These are phyloP conservation scores for Heterodera carotae DNA, from an alignment of 1,140 invertebrate species.

Conservation along the genomic window DNA sequence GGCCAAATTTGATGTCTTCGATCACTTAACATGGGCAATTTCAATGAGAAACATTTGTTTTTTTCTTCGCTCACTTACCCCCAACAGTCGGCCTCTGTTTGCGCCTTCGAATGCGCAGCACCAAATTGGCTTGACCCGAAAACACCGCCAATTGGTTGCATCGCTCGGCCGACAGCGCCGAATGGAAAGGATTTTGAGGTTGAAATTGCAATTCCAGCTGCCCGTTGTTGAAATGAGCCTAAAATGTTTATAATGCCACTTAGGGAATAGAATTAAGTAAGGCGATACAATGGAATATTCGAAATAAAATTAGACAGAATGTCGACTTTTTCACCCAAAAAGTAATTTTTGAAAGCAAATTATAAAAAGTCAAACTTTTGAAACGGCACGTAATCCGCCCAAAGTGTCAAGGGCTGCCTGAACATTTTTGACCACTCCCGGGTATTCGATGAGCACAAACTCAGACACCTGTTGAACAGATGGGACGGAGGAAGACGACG, in stretches of 20 bases:
- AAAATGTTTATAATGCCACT: slow-evolving; percentile 40
- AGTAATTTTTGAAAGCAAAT: too few relatives aligned
- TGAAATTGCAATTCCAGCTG: slow-evolving; percentile 53
- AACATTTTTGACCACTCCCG: slow-evolving; percentile 55
- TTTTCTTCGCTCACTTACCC: background rate
- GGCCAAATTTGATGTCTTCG: slow-evolving; percentile 41
- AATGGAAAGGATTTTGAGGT: slow-evolving; percentile 57
- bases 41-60: background rate
- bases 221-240: slow-evolving; percentile 46
- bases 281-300: too few relatives aligned
- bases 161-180: slow-evolving; percentile 48
- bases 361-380: slow-evolving; percentile 38
- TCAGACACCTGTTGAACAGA: slow-evolving; percentile 16
- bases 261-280: too few relatives aligned
- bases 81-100: slow-evolving; percentile 15
- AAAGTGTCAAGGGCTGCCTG: slow-evolving; percentile 57
- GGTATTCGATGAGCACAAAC: slow-evolving; percentile 57
- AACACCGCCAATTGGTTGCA: slow-evolving; percentile 36
- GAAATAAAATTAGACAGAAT: too few relatives aligned
- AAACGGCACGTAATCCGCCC: slow-evolving; percentile 49
- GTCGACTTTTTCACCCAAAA: too few relatives aligned
- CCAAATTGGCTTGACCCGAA: slow-evolving; percentile 56
- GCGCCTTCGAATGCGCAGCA: slow-evolving; percentile 47
- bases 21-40: background rate
- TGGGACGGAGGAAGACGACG: background rate